Evolutionary conservation across 1,140 invertebrate genomes (phyloP).

Genomic region (Orchestia grillus): DNA sequence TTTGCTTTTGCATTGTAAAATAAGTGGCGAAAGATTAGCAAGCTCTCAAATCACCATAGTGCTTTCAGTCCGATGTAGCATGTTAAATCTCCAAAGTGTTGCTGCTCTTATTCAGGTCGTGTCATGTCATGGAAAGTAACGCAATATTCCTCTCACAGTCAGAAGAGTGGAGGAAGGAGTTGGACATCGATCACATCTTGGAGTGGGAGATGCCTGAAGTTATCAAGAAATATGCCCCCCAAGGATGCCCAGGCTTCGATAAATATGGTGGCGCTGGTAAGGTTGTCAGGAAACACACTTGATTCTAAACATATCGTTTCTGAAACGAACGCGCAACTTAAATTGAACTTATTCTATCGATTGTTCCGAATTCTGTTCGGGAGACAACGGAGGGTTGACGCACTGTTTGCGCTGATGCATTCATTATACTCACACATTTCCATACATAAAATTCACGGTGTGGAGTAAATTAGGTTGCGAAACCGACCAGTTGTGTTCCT

Average conservation of each 20-base stretch:
- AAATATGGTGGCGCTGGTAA: slow-evolving; percentile 87
- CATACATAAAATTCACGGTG: slow-evolving; percentile 1
- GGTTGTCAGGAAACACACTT: background rate
- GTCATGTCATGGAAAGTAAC: background rate
- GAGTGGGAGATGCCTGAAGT: slow-evolving; percentile 82
- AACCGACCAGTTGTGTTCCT: background rate
- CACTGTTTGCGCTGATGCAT: too few relatives aligned
- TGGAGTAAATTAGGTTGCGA: background rate
- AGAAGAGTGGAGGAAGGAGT: slow-evolving; percentile 82
- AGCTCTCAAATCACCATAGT: background rate
- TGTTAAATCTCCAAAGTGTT: background rate
- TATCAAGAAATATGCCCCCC: slow-evolving; percentile 81
- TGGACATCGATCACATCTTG: slow-evolving; percentile 80
- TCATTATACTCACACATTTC: background rate
- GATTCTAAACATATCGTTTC: too few relatives aligned
- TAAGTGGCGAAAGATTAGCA: too few relatives aligned
- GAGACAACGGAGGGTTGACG: too few relatives aligned
- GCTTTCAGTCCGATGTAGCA: background rate
- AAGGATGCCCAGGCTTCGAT: slow-evolving; percentile 83
- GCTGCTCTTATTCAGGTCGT: background rate
- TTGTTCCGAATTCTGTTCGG: too few relatives aligned
- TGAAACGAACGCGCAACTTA: too few relatives aligned
- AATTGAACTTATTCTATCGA: too few relatives aligned
- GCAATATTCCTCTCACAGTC: slow-evolving; percentile 74
- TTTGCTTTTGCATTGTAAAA: background rate